Percentiles rank a stretch among this genome's conserved stretches.
phyloP scores from a whole-genome alignment of 2,888 invertebrate species.

The Spilosoma lubricipeda region DNA sequence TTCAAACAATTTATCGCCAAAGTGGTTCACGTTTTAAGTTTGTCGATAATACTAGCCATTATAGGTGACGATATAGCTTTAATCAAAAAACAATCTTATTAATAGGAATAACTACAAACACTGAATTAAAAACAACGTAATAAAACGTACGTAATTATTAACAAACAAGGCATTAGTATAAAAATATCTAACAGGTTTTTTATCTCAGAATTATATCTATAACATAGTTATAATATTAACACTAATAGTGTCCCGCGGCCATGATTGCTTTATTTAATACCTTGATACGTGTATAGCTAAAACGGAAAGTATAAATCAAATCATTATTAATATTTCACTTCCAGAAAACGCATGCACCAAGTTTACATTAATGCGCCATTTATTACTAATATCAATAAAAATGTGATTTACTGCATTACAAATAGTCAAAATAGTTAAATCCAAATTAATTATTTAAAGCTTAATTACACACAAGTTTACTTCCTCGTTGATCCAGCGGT shows the following conservation, averaged over 20 bases:
- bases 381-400: background rate
- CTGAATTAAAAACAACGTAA: background rate
- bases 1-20: too few species aligned
- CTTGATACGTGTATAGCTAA: background rate
- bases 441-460: too few species aligned
- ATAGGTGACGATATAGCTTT: too few species aligned
- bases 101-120: too few species aligned
- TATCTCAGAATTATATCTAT: conserved; percentile 9
- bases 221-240: background rate
- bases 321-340: background rate
- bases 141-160: background rate
- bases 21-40: too few species aligned
- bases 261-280: background rate
- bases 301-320: background rate
- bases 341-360: background rate
- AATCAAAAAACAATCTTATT: too few species aligned
- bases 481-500: too few species aligned
- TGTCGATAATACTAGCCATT: too few species aligned
- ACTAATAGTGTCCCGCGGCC: conserved; percentile 2
- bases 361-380: background rate
- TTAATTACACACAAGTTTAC: too few species aligned
- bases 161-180: background rate
- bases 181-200: conserved; percentile 6
- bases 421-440: too few species aligned
- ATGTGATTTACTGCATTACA: background rate